Base-by-base conservation (phyloP, 2,797 vertebrate genomes). In the Bradypus variegatus region DNA sequence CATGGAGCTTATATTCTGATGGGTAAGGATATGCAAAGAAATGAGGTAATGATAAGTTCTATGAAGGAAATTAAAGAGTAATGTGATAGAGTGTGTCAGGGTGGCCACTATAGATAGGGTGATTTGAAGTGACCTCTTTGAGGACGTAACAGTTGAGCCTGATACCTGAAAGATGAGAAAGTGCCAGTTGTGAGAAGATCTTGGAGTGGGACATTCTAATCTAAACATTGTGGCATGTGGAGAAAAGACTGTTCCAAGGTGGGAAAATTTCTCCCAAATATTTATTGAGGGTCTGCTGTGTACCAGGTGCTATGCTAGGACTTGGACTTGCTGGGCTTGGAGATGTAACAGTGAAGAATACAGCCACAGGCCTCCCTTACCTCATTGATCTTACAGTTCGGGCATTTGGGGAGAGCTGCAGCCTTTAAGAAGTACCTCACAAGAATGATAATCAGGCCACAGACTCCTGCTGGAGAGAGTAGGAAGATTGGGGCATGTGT, bases 111-210 rank as follows among this genome's bases (percentile, higher is more conserved):
- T n/a, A n/a, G n/a, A n/a, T n/a, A n/a, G n/a, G n/a, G 36, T 75
- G 38, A 19, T 75, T 65, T 81, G 76, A 85, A 82, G 62, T 92
- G 72, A 29, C 67, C 80, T 88, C 45, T 86, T 87, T 83, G 79
- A 94, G 55, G 80, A 89, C n/a, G 76, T 94, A 38, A 87, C 80
- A 58, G 0, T 79, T 89, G 91, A 94, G n/a, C 85, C 73, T 77
- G 27, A 90, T 86, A 62, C 76, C 58, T 62, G 77, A 92, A 89
- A 92, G 48, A 92, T 92, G 91, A 92, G 72, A 90, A 87, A 84
- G 58, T 9, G 60, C 70, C 19, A 9, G 9, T 69, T 86, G 48
- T 36, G 80, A n/a, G 64, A 89, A 31, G 19, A 77, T 85, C 65
- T 86, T 58, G 33, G 70, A 86, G 62, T 86, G 77, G 58, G 76